A percentile compares a stretch with the other conserved stretches of the same genome.
These are phyloP conservation scores for Chloroceryle aenea DNA, from an alignment of 2,113 vertebrate species.

Conservation along the genomic window DNA sequence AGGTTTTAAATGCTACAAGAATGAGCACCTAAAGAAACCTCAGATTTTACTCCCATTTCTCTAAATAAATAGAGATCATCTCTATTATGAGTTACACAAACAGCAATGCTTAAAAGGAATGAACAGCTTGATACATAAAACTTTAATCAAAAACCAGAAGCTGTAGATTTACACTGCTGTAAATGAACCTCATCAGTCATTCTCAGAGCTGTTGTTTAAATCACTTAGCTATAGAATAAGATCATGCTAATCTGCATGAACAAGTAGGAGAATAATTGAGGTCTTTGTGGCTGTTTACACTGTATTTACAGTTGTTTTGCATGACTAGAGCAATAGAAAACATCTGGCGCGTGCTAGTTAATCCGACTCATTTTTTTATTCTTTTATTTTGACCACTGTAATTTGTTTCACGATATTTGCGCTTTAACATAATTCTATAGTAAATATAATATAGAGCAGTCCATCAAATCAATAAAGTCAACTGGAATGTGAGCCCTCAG, in stretches of 20 bases:
- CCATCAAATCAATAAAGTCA: background rate
- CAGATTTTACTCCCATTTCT: background rate
- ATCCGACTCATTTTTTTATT: background rate
- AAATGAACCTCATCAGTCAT: background rate
- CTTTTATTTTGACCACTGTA: background rate
- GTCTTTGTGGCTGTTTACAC: constrained; percentile 1
- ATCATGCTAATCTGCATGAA: background rate
- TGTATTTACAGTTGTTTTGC: constrained; percentile 27
- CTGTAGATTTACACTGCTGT: background rate
- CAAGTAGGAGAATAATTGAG: constrained; percentile 18
- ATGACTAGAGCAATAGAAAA: background rate
- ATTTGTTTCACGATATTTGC: constrained; percentile 34
- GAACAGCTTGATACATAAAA: background rate
- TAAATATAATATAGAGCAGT: background rate
- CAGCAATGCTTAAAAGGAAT: background rate
- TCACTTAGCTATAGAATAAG: background rate
- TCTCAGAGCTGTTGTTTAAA: constrained; percentile 11
- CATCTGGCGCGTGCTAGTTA: background rate
- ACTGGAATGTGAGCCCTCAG: background rate
- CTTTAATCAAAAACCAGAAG: constrained; percentile 14
- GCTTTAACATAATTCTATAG: background rate
- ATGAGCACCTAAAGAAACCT: background rate
- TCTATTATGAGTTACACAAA: background rate
- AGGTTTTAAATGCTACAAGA: background rate
- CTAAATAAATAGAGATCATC: background rate